phyloP scores from a whole-genome alignment of 1,140 invertebrate genomes.

The Drosophila ironensis region DNA sequence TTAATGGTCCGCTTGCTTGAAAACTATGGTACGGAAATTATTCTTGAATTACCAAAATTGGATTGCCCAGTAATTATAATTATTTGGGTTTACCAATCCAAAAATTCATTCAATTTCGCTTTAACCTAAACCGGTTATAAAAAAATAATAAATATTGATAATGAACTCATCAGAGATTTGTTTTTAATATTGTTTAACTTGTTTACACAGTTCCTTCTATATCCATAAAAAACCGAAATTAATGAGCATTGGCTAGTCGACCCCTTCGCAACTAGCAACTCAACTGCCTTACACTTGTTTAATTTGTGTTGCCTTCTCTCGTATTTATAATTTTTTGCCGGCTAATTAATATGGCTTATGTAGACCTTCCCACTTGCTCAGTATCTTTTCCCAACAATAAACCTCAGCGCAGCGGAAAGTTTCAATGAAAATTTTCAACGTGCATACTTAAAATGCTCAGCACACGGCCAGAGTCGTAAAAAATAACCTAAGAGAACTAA shows the following conservation, averaged over 20 bases:
- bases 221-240: too few relatives aligned
- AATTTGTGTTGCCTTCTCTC: slow-evolving; percentile 9
- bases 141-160: too few relatives aligned
- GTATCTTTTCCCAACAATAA: slow-evolving; percentile 7
- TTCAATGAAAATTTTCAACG: slow-evolving; percentile 46
- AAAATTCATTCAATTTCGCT: background rate
- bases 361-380: slow-evolving; percentile 26
- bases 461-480: slow-evolving; percentile 55
- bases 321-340: slow-evolving; percentile 43
- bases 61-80: too few relatives aligned
- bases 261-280: background rate
- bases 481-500: slow-evolving; percentile 21
- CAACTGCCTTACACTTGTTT: slow-evolving; percentile 5
- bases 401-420: slow-evolving; percentile 30
- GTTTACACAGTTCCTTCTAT: too few relatives aligned
- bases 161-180: too few relatives aligned
- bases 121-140: too few relatives aligned
- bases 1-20: too few relatives aligned
- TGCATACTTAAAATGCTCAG: slow-evolving; percentile 40
- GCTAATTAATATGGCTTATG: slow-evolving; percentile 58
- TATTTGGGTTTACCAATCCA: too few relatives aligned
- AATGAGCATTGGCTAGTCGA: too few relatives aligned
- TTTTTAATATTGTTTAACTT: too few relatives aligned
- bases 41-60: too few relatives aligned
- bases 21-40: too few relatives aligned